Evolutionary conservation across 2,797 vertebrate species (phyloP).

Genomic region (Lithobates sylvaticus): DNA sequence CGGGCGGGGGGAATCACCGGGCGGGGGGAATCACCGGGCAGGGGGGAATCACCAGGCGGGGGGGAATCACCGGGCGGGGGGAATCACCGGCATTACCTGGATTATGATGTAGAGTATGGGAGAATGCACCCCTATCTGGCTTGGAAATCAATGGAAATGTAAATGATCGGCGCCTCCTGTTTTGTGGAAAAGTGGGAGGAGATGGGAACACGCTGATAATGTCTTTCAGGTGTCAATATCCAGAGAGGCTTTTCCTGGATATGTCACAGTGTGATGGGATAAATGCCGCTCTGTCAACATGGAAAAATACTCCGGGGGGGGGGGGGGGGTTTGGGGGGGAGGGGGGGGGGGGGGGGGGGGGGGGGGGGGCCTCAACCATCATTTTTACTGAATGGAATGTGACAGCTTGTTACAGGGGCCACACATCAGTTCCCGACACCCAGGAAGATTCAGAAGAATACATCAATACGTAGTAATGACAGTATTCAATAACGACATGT

Average conservation of each 20-base stretch:
- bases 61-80: too few relatives aligned
- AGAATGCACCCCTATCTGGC: constrained; percentile 34
- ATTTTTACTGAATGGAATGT: constrained; percentile 17
- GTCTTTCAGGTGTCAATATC: constrained; percentile 55
- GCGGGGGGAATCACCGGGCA: too few relatives aligned
- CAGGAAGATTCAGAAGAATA: too few relatives aligned
- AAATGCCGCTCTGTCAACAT: constrained; percentile 47
- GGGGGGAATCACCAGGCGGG: too few relatives aligned
- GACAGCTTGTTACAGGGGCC: too few relatives aligned
- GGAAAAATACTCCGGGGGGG: not conserved
- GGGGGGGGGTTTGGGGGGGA: too few relatives aligned
- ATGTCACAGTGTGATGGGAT: constrained; percentile 37
- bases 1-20: too few relatives aligned
- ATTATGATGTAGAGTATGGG: not conserved
- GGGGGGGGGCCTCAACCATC: constrained; percentile 15
- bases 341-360: constrained; percentile 28
- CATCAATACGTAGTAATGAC: too few relatives aligned
- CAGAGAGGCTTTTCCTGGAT: constrained; percentile 23
- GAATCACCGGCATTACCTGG: too few relatives aligned
- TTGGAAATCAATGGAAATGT: constrained; percentile 45
- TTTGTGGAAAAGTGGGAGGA: constrained; percentile 27
- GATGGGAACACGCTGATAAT: constrained; percentile 50
- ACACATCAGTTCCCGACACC: too few relatives aligned
- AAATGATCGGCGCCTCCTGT: constrained; percentile 51
- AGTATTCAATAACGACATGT: too few relatives aligned